phyloP scores from a whole-genome alignment of 2,113 vertebrate species.

The Channa maculata region DNA sequence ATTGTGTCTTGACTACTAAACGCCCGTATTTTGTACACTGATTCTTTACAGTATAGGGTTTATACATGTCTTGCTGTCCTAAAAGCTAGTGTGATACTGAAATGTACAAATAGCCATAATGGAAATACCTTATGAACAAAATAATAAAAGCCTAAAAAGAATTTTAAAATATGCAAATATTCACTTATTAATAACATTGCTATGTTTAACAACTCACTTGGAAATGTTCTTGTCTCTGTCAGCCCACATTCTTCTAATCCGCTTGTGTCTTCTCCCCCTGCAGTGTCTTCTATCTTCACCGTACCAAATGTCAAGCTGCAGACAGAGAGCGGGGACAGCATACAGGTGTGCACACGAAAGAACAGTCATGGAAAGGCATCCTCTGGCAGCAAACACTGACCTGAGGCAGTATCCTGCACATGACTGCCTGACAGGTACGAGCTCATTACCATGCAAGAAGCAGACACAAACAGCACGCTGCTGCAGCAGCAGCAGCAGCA shows the following conservation, averaged over 20 bases:
- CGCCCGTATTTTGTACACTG: no score
- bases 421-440: conserved; percentile 62
- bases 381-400: conserved; percentile 92
- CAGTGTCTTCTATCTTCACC: conserved; percentile 98
- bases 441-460: conserved; percentile 38
- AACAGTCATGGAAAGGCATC: conserved; percentile 91
- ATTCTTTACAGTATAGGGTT: no score
- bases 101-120: no score
- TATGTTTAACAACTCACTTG: conserved; percentile 31
- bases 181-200: conserved; percentile 40
- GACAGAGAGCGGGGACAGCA: conserved; percentile 90
- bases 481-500: conserved; percentile 17
- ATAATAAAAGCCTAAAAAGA: background rate
- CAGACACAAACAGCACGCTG: conserved; percentile 7
- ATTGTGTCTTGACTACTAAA: no score
- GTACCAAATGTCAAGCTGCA: conserved; percentile 93
- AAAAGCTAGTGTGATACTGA: no score
- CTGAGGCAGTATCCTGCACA: conserved; percentile 64
- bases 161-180: conserved; percentile 32
- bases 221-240: conserved; percentile 38
- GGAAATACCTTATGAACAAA: background rate
- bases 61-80: no score
- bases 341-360: conserved; percentile 91
- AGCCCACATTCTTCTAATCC: conserved; percentile 21
- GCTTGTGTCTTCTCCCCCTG: conserved; percentile 56